phyloP scores from a whole-genome alignment of 2,888 invertebrate species.

The Apoda limacodes region DNA sequence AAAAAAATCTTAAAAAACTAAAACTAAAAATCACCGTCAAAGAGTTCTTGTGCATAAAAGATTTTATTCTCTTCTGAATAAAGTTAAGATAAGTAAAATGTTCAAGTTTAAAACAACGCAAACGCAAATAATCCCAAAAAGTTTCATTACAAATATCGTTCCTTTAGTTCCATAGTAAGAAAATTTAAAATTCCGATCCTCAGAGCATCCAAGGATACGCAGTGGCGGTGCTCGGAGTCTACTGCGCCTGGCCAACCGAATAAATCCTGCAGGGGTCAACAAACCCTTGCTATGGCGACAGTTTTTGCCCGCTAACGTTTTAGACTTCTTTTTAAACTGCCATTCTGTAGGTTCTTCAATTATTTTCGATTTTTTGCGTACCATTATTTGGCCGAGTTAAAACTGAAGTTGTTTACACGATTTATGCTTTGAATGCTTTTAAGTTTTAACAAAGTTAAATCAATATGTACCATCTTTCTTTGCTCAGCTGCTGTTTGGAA shows the following conservation, averaged over 20 bases:
- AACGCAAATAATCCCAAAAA: too few relatives aligned
- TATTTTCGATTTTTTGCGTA: constrained; percentile 58
- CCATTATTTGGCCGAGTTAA: constrained; percentile 32
- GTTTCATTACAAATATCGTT: too few relatives aligned
- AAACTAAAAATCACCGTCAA: too few relatives aligned
- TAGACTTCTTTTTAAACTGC: constrained; percentile 43
- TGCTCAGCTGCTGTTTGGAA: too few relatives aligned
- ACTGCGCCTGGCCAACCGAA: constrained; percentile 38
- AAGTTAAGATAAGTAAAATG: too few relatives aligned
- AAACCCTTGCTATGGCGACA: constrained; percentile 46
- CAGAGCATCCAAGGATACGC: constrained; percentile 45
- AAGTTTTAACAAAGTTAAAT: constrained; percentile 26
- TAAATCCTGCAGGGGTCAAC: constrained; percentile 49
- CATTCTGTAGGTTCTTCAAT: constrained; percentile 42
- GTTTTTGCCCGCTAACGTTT: constrained; percentile 54
- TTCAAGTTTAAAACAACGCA: too few relatives aligned
- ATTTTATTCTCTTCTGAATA: too few relatives aligned
- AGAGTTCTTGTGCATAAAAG: too few relatives aligned
- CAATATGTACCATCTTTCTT: too few relatives aligned
- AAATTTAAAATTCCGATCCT: constrained; percentile 66
- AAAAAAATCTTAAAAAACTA: too few relatives aligned
- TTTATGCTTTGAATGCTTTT: constrained; percentile 46
- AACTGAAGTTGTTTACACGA: constrained; percentile 40
- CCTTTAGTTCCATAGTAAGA: constrained; percentile 38
- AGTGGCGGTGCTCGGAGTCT: constrained; percentile 23